phyloP scores from a whole-genome alignment of 92 coral and sea anemone genomes.

The Plumapathes pennacea region DNA sequence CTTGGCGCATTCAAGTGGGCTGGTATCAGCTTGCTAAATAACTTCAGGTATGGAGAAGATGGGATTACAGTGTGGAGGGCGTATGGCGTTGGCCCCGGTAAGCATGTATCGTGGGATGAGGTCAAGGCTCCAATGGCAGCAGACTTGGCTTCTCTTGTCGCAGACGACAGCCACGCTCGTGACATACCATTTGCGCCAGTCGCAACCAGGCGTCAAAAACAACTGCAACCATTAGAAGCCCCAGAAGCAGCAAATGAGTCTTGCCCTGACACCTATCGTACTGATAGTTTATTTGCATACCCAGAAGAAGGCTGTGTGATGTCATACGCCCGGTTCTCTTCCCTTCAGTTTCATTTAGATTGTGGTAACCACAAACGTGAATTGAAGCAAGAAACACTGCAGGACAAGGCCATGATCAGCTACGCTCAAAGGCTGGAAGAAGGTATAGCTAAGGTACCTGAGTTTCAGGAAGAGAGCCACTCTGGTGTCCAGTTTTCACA shows the following conservation, averaged over 20 bases:
- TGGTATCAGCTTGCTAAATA: slow-evolving; percentile 22
- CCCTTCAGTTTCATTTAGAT: slow-evolving; percentile 41
- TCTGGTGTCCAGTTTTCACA: too few relatives aligned
- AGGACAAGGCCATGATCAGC: slow-evolving; percentile 45
- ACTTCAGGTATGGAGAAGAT: slow-evolving; percentile 11
- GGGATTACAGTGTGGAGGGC: slow-evolving; percentile 20
- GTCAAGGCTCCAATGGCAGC: too few relatives aligned
- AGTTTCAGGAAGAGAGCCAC: not conserved
- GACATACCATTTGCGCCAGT: too few relatives aligned
- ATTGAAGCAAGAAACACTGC: slow-evolving; percentile 37
- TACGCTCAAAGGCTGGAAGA: slow-evolving; percentile 44
- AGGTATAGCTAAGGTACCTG: slow-evolving; percentile 29
- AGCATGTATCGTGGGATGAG: not conserved
- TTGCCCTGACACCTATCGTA: not conserved
- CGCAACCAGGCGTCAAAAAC: too few relatives aligned
- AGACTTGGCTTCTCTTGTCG: too few relatives aligned
- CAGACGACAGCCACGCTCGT: too few relatives aligned
- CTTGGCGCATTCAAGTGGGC: slow-evolving; percentile 15
- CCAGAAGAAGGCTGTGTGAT: slow-evolving; percentile 40
- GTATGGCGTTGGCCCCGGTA: not conserved
- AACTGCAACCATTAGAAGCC: too few relatives aligned
- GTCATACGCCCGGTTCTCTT: slow-evolving; percentile 34
- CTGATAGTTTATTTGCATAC: slow-evolving; percentile 19
- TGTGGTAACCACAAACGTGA: slow-evolving; percentile 42
- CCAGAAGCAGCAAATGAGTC: not conserved